These are phyloP conservation scores for Acropternis orthonyx DNA, from an alignment of 2,797 vertebrate genomes.

Conservation along the genomic window DNA sequence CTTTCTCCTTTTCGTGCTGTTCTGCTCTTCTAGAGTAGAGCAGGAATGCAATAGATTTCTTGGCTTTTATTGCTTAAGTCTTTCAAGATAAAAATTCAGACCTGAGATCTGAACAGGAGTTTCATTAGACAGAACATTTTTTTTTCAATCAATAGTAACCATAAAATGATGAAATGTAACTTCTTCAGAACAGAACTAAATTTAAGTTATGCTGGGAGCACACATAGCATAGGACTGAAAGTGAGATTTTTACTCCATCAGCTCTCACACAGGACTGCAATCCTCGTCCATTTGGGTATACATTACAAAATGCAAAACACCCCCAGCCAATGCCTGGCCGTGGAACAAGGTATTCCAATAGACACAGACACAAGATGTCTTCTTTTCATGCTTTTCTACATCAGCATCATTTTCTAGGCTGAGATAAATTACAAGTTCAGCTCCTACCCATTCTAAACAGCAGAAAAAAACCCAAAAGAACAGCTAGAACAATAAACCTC, in stretches of 20 bases:
- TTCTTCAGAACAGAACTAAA: neutral
- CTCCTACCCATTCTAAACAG: neutral
- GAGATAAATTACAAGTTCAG: neutral
- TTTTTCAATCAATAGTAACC: neutral
- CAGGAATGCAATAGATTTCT: neutral
- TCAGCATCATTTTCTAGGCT: neutral
- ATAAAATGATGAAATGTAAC: neutral
- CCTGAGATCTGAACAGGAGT: neutral
- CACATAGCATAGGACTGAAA: neutral
- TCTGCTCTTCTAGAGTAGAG: neutral
- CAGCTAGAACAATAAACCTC: neutral
- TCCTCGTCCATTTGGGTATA: neutral
- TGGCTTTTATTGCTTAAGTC: neutral
- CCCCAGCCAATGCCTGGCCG: neutral
- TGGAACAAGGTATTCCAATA: neutral
- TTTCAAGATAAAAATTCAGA: neutral
- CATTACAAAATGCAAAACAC: neutral
- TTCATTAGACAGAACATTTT: neutral
- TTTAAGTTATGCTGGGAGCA: neutral
- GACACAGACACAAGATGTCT: neutral
- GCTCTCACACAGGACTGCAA: neutral
- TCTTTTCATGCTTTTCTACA: neutral
- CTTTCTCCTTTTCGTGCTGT: neutral
- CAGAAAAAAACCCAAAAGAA: neutral
- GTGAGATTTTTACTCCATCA: neutral